Conservation (phyloP, 2,113 vertebrate species). For the Madoqua kirkii region DNA sequence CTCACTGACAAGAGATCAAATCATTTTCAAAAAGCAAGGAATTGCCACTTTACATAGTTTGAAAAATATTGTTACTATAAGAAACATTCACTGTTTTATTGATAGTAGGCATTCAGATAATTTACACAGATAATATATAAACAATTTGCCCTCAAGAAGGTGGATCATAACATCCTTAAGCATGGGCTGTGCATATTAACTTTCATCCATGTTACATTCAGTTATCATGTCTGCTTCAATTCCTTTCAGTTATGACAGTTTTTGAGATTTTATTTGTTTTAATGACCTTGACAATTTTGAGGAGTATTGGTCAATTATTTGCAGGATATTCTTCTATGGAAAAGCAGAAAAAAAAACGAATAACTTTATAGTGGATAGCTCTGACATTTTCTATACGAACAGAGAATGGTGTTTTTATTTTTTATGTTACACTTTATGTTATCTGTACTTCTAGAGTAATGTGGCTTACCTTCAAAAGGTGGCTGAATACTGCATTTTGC, state of each 20-base stretch:
- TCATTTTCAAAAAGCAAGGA: background rate
- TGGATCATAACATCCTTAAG: background rate
- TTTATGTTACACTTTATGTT: background rate
- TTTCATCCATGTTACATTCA: background rate
- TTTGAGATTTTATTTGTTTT: background rate
- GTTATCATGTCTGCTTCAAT: background rate
- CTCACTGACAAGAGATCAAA: slow-evolving; percentile 57
- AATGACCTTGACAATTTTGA: background rate
- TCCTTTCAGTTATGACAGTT: background rate
- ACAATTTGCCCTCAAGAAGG: background rate
- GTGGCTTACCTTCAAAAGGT: background rate
- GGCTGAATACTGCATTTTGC: background rate
- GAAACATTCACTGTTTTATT: background rate
- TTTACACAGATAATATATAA: background rate
- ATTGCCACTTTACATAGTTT: background rate
- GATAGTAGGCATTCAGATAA: background rate
- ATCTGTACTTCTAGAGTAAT: background rate
- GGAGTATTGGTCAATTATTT: background rate
- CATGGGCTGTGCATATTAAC: background rate
- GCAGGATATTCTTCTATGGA: background rate
- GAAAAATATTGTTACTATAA: background rate
- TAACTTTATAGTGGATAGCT: background rate
- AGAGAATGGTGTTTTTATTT: background rate
- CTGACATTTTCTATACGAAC: background rate
- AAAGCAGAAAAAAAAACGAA: background rate